Evolutionary conservation across 2,113 vertebrate species (phyloP), one percentile per base, ranked within the genome.

Genomic region (Salvelinus fontinalis): DNA sequence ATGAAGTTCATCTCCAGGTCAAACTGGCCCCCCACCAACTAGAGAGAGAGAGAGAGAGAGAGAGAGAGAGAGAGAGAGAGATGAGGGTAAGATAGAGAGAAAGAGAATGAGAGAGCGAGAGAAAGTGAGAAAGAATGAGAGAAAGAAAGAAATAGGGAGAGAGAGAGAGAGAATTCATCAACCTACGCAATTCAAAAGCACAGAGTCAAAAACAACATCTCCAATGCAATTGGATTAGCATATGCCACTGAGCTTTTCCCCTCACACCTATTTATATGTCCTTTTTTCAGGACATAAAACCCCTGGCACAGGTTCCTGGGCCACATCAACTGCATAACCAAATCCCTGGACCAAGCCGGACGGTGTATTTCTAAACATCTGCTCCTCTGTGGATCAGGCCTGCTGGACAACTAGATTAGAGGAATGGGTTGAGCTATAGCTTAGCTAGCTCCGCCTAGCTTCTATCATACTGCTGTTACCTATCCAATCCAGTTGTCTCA

Each of bases 1-100:
- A 99, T 97, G 79, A 99, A 99, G 94, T 99, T 99, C 95, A 98
- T 97, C 90, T 99, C 98, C 85, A 98, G 93, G 92, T 99, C 98
- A 90, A 99, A 99, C 34, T 95, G 96, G 27, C 98, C 96, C 0
- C 97, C 97, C 0, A 99, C 98, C 69, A 99, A 91, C 98, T 99
- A 92, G 71, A 73, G 31, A 70, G 24, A 24, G 39, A 7, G 73
- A 24, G 24, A 18, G 13, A 4, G 5, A 54, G 57, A 27, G 64
- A 62, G 4, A 49, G 39, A 24, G 24, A 24, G 24, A 24, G 3
- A 34, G 24, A 16, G 59, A 39, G 16, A 49, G 26, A 24, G 24
- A 20, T 13, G n/a, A 29, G 54, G 60, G 16, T 54, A 2, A 76
- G 0, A 67, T 22, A 69, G 22, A 39, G 20, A 29, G n/a, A 24